A percentile compares a stretch with the other conserved stretches of the same genome.
phyloP scores from a whole-genome alignment of 2,888 invertebrate species.

The Amiota communis region DNA sequence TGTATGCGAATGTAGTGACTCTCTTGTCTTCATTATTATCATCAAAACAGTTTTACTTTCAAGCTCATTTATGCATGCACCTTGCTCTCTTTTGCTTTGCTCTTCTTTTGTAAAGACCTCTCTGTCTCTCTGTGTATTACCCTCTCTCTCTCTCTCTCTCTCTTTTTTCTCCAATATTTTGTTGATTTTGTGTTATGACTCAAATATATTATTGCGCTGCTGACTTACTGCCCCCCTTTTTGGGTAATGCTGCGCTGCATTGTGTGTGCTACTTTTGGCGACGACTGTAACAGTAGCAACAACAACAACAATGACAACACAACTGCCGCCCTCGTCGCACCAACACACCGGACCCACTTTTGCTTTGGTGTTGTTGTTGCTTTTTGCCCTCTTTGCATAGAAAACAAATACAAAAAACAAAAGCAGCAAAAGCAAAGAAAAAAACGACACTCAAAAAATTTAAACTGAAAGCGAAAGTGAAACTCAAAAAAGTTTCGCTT shows the following conservation, averaged over 20 bases:
- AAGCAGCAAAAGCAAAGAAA: not conserved
- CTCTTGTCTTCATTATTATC: slow-evolving; percentile 22
- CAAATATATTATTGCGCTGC: slow-evolving; percentile 19
- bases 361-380: not conserved
- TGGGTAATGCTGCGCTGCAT: slow-evolving; percentile 13
- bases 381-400: slow-evolving; percentile 1
- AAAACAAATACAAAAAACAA: not conserved
- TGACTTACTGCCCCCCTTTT: slow-evolving; percentile 29
- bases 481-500: slow-evolving; percentile 55
- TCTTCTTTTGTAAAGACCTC: too few species aligned
- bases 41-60: slow-evolving; percentile 21
- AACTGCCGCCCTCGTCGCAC: not conserved
- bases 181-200: slow-evolving; percentile 14
- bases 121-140: not conserved
- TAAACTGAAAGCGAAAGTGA: slow-evolving; percentile 71
- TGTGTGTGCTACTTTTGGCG: slow-evolving; percentile 9
- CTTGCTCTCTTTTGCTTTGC: too few species aligned
- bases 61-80: slow-evolving; percentile 2
- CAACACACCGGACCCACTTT: not conserved
- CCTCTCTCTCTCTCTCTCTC: slow-evolving; percentile 2
- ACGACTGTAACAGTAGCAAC: too few species aligned
- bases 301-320: too few species aligned
- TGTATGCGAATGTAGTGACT: slow-evolving; percentile 5
- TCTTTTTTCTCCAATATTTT: not conserved
- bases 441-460: slow-evolving; percentile 39